Evolutionary conservation across 2,113 vertebrate species (phyloP), one percentile per base, ranked within the genome.

Genomic region (Pogonocichla stellata): DNA sequence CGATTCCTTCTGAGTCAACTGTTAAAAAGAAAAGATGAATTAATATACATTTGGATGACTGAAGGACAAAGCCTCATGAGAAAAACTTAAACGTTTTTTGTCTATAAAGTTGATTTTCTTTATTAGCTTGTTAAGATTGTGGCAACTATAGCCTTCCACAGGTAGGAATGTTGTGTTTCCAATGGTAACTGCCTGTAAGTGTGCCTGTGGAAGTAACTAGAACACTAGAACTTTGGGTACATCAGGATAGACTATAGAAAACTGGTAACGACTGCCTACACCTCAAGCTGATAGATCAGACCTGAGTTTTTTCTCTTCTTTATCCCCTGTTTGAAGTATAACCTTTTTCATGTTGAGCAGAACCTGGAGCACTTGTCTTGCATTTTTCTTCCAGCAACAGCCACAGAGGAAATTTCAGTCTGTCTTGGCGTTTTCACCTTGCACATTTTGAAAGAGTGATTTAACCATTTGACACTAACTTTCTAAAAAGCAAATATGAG

Each of bases 1-100:
- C 97, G 86, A 99, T 98, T 92, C 98, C 98, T 95, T 98, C 98
- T 78, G 99, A 99, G 98, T 99, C 97, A 97, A 99, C 99, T 99
- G 98, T 97, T 78, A 87, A 93, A 91, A 66, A 88, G 78, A 95
- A 84, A 71, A 89, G 67, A 86, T 56, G 9, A 71, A 80, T 88
- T 91, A 91, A 78, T 22, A 51, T 16, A 57, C 29, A 54, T 42
- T 43, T 4, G 7, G 92, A 82, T 2, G 14, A 38, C 22, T 70
- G 48, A 91, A 66, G 20, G 50, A 80, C n/a, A 50, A 80, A 85
- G 17, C 14, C 29, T n/a, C 58, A 19, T 19, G 1, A 83, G 10
- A 79, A 56, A 86, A 71, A 57, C 20, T 45, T 28, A 25, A 58
- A 56, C 2, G 4, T 3, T 69, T 78, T 62, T 85, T 75, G 14